Evolutionary conservation across 53 echinoderm and acorn worm species (phyloP), one percentile per base, ranked within the genome.

Genomic region (Arbacia lixula): DNA sequence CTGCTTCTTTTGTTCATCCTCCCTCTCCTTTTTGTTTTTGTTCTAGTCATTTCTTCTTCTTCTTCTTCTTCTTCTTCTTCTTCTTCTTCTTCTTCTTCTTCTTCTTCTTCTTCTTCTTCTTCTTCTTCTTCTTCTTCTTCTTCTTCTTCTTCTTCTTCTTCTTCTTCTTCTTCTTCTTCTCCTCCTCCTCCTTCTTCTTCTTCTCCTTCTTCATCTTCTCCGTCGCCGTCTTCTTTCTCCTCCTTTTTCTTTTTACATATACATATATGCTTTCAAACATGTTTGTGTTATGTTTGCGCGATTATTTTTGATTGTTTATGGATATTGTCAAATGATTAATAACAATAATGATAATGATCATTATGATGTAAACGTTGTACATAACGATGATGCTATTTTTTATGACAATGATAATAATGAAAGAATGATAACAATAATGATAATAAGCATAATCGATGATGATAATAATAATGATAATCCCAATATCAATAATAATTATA

Each of bases 181-280:
- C 36, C 37, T 35, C 36, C 67, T 9, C 0, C 29, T 5, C 36
- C 67, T 35, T 36, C 67, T 14, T 67, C 67, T 67, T 67, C 67
- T 16, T 67, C 29, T 5, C 36, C 67, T 35, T 36, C 67, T 14
- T 67, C 67, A 35, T 67, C 67, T 16, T 67, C 67, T n/a, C 36
- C 3, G 5, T 67, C 17, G 5, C 4, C 38, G 2, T 67, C 37
- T 35, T 66, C 6, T 60, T 67, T 66, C 20, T 10, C 36, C 0
- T 35, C 36, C 20, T 14, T 67, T 20, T 67, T 11, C 35, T 67
- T 67, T 20, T 1, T 67, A 2, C 31, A 34, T 5, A 14, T 67
- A 12, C n/a, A n/a, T n/a, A n/a, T n/a, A n/a, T n/a, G n/a, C n/a
- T n/a, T n/a, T n/a, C n/a, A n/a, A n/a, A n/a, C n/a, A n/a, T n/a